Evolutionary conservation across 2,888 invertebrate genomes (phyloP), one percentile per base, ranked within the genome.

Genomic region (Desoria tigrina): DNA sequence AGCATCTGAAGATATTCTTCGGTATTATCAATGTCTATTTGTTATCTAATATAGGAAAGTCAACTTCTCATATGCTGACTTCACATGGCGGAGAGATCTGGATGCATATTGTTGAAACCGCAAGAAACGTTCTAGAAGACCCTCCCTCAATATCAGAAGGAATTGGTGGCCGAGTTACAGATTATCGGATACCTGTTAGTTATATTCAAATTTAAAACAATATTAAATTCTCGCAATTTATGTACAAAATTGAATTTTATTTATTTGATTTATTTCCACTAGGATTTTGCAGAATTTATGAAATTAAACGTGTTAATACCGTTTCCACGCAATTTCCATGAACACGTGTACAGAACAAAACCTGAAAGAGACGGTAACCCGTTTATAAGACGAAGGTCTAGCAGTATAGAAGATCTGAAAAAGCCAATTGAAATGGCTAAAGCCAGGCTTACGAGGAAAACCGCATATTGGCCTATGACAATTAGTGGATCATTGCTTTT

Each of bases 111-210:
- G 82, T 97, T 49, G 90, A 90, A 27, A 92, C 92, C 0, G 86
- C 88, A 2, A 77, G 94, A 42, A 90, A 92, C 49, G 89, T 93
- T 2, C 84, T 95, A 61, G 96, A 97, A 79, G 97, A 97, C 80
- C 93, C 94, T 0, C 96, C 96, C 0, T 92, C 95, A 0, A 91
- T 97, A 58, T 92, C 90, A 28, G 97, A 97, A 81, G 96, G 96
- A 0, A 88, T 90, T 42, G 97, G 97, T 0, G 97, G 96, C 0
- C 84, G 94, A 49, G 92, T 97, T 49, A 92, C 94, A 0, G 97
- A 97, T 80, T 97, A 97, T 79, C 85, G 90, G 82, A 86, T 87
- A 67, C 84, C 83, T 16, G 83, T 83, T 76, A 77, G 77, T 72
- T 21, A n/a, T n/a, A n/a, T n/a, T n/a, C n/a, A n/a, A n/a, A n/a